phyloP scores from a whole-genome alignment of 2,113 vertebrate species.

The Theristicus caerulescens region DNA sequence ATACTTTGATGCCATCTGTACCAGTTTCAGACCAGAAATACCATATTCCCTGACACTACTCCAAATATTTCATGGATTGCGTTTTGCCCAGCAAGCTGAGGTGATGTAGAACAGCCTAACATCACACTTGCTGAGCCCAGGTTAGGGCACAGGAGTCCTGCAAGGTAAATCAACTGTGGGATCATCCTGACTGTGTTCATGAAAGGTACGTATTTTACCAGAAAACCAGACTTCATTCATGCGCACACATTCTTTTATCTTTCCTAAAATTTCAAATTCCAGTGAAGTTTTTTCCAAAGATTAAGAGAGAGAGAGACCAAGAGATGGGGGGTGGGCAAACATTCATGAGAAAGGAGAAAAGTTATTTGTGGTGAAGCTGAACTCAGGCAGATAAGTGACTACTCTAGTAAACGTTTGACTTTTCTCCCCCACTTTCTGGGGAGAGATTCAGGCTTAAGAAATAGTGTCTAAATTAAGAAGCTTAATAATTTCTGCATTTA shows the following conservation, averaged over 20 bases:
- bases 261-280: not conserved
- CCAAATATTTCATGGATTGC: not conserved
- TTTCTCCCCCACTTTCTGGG: conserved; percentile 48
- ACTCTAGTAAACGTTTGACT: conserved; percentile 59
- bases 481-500: conserved; percentile 75
- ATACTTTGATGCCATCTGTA: not conserved
- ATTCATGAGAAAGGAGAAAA: not conserved
- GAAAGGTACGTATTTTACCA: not conserved
- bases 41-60: not conserved
- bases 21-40: not conserved
- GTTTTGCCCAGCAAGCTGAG: not conserved
- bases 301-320: not conserved
- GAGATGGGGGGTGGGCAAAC: not conserved
- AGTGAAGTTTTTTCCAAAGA: not conserved
- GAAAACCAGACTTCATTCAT: not conserved
- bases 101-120: not conserved
- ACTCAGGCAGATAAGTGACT: conserved; percentile 64
- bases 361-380: conserved; percentile 53
- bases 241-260: not conserved
- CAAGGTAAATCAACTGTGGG: not conserved
- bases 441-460: conserved; percentile 64
- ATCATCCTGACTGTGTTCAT: not conserved
- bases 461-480: conserved; percentile 77
- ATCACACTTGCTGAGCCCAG: not conserved
- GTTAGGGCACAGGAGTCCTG: not conserved